Percentiles rank a stretch among this genome's conserved stretches.
phyloP scores from a whole-genome alignment of 2,888 invertebrate genomes.

The Idaea biselata region DNA sequence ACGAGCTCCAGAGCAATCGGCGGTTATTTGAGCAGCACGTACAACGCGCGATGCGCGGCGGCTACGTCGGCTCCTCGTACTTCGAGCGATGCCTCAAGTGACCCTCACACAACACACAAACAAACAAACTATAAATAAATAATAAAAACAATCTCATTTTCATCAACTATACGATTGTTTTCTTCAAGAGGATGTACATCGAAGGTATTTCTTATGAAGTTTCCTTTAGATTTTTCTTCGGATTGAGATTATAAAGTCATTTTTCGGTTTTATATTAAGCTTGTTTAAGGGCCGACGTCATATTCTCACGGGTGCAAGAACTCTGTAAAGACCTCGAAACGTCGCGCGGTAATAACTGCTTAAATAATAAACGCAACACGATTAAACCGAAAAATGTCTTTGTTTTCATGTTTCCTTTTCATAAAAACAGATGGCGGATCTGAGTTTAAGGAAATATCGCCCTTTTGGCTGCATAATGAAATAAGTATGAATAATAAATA shows the following conservation, averaged over 20 bases:
- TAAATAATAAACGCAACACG: neutral
- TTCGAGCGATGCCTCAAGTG: slow-evolving; percentile 98
- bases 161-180: slow-evolving; percentile 43
- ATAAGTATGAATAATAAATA: neutral
- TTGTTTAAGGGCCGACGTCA: too few species aligned
- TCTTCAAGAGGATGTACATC: neutral
- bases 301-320: too few species aligned
- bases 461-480: neutral
- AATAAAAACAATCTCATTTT: slow-evolving; percentile 73
- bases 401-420: too few species aligned
- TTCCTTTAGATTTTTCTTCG: too few species aligned
- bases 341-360: too few species aligned
- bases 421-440: neutral
- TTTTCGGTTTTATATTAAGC: neutral
- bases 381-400: too few species aligned
- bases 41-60: slow-evolving; percentile 96
- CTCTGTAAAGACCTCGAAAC: too few species aligned
- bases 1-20: slow-evolving; percentile 96
- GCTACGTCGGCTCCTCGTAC: slow-evolving; percentile 95
- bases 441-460: neutral
- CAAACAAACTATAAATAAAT: slow-evolving; percentile 60
- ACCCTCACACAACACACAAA: slow-evolving; percentile 70
- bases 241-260: too few species aligned
- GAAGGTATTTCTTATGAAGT: neutral
- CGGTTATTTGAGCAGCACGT: slow-evolving; percentile 98